Evolutionary conservation across 2,888 invertebrate species (phyloP).

Genomic region (Chaetogeoica ovagalla): DNA sequence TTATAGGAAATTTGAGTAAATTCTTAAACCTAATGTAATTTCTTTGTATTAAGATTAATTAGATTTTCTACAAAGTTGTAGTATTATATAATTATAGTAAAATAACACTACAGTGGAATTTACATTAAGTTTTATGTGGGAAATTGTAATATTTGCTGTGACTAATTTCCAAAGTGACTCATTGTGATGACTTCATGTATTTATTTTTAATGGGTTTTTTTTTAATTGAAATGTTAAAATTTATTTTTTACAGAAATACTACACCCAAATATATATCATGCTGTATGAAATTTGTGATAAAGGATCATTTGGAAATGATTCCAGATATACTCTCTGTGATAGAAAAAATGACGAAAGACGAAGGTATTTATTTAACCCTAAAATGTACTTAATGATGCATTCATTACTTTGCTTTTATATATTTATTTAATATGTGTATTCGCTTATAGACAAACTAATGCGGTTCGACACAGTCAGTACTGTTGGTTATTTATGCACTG

Average conservation of each 20-base stretch:
- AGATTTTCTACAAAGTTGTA: no score
- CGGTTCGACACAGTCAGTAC: slow-evolving; percentile 44
- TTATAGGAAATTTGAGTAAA: no score
- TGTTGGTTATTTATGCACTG: slow-evolving; percentile 48
- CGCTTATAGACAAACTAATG: slow-evolving; percentile 35
- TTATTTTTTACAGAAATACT: slow-evolving; percentile 40
- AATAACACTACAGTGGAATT: no score
- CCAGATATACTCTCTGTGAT: slow-evolving; percentile 50
- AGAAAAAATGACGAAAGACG: slow-evolving; percentile 51
- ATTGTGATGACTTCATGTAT: no score
- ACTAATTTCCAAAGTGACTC: no score
- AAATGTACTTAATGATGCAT: neutral
- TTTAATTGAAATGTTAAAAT: neutral
- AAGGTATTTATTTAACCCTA: slow-evolving; percentile 26
- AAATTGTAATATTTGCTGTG: no score
- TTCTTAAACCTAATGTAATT: no score
- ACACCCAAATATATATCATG: slow-evolving; percentile 50
- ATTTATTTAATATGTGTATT: neutral
- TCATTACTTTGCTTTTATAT: neutral
- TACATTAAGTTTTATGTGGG: no score
- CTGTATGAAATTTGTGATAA: slow-evolving; percentile 51
- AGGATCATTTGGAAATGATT: slow-evolving; percentile 51
- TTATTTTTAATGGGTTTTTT: no score
- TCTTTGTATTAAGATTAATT: no score
- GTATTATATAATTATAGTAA: no score